These are phyloP conservation scores for Nudaria mundana DNA, from an alignment of 2,888 invertebrate species.

Conservation along the genomic window DNA sequence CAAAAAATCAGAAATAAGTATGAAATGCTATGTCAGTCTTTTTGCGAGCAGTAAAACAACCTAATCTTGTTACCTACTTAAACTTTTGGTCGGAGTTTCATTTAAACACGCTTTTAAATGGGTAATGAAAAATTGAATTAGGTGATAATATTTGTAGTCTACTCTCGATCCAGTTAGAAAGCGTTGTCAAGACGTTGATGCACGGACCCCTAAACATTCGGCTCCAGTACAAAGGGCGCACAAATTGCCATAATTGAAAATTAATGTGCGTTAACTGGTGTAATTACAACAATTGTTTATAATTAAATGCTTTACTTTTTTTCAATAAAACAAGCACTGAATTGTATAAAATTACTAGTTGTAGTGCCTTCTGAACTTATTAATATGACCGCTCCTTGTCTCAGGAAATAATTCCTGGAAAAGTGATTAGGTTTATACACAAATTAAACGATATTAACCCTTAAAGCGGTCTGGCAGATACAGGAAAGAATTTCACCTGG, in stretches of 20 bases:
- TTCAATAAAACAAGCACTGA: constrained; percentile 48
- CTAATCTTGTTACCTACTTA: no score
- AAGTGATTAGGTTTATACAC: constrained; percentile 13
- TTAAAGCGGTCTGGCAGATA: constrained; percentile 5
- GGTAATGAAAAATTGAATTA: no score
- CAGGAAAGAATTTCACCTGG: constrained; percentile 15
- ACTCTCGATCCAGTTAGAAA: no score
- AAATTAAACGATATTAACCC: constrained; percentile 10
- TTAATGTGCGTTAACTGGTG: constrained; percentile 50
- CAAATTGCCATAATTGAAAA: constrained; percentile 55
- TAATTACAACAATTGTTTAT: constrained; percentile 52
- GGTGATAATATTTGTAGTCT: no score
- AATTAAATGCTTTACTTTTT: constrained; percentile 60
- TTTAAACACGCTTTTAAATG: no score
- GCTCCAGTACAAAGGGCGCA: constrained; percentile 36
- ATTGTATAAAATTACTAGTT: constrained; percentile 64
- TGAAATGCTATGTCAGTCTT: no score
- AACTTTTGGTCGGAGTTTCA: no score
- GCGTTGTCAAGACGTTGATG: constrained; percentile 4
- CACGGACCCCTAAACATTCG: constrained; percentile 28
- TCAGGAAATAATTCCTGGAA: constrained; percentile 30
- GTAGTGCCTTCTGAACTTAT: constrained; percentile 40
- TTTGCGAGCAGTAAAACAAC: no score
- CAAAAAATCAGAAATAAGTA: no score
- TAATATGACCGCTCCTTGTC: constrained; percentile 32